Base-by-base conservation (phyloP, 2,888 invertebrate species). In the Andricus quercusramuli region DNA sequence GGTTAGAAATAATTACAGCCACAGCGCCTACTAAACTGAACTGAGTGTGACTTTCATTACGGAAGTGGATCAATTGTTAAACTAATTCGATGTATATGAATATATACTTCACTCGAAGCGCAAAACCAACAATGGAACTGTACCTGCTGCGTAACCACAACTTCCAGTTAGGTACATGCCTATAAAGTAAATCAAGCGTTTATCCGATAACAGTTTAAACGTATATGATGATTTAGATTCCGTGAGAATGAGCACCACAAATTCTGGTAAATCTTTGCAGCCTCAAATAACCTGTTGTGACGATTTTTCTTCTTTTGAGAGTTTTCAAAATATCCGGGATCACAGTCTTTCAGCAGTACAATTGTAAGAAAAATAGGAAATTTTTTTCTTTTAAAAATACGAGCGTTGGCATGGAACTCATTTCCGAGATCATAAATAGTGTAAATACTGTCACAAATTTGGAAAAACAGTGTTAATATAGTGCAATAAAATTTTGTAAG, bases 111-210 rank as follows among this genome's bases (percentile, higher is more conserved):
- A 74, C 74, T 51, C 56, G 51, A 56, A 74, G 74, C 32, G 47
- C 74, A 56, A 56, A 74, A 29, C 51, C 56, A 74, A 74, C 74
- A 74, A 74, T 74, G 74, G 74, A 74, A 74, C 56, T 56, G 74
- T 74, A 74, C 32, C 74, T 74, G 74, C 74, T 74, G 74, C 74
- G 56, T 74, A 74, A 74, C 74, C 74, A 32, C 74, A 74, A 74
- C 74, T 74, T 74, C 74, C 51, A 74, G 74, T 74, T 74, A 56
- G 74, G 32, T 74, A 74, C 56, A 56, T 74, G 56, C 56, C 74
- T 74, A 74, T 74, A 74, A 74, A 82, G 80, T 83, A 83, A 83
- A 84, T 84, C 82, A 83, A 80, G 29, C 81, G 70, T 84, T 83
- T 80, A 81, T 84, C 81, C 80, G 82, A 83, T 80, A 82, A 78